Evolutionary conservation across 2,113 vertebrate genomes (phyloP).

Genomic region (Parotia lawesii): DNA sequence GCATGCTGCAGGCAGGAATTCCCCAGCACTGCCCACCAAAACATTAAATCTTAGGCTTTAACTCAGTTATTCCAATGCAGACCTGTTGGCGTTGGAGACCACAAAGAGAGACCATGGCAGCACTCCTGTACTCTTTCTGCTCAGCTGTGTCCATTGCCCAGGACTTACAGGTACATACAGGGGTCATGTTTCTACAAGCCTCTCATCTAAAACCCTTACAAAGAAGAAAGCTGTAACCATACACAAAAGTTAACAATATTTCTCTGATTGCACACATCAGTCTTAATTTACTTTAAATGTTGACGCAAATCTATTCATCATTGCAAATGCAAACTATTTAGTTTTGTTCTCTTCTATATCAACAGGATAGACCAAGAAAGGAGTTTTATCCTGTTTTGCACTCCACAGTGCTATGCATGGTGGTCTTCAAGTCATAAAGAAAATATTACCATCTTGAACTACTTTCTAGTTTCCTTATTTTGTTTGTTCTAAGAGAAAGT

Average conservation of each 20-base stretch:
- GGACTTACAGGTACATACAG: background rate
- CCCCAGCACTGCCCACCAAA: background rate
- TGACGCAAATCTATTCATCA: background rate
- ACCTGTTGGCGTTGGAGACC: background rate
- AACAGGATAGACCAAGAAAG: background rate
- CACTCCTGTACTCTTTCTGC: background rate
- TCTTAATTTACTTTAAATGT: background rate
- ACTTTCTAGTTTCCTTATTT: constrained; percentile 25
- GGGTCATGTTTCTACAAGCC: background rate
- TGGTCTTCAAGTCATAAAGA: background rate
- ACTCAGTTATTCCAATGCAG: background rate
- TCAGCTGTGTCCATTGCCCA: background rate
- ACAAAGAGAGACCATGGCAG: background rate
- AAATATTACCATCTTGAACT: constrained; percentile 11
- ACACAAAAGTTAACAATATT: background rate
- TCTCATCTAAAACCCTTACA: background rate
- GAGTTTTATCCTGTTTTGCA: background rate
- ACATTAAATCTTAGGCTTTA: background rate
- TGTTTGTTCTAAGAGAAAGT: constrained; percentile 25
- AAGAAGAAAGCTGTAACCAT: background rate
- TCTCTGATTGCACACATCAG: background rate
- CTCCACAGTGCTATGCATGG: background rate
- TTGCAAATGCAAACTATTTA: background rate
- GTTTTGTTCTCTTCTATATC: background rate
- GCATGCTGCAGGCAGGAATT: accelerated